Evolutionary conservation across 2,888 invertebrate species (phyloP), one percentile per base, ranked within the genome.

Genomic region (Rhagophthalmus giganteus): DNA sequence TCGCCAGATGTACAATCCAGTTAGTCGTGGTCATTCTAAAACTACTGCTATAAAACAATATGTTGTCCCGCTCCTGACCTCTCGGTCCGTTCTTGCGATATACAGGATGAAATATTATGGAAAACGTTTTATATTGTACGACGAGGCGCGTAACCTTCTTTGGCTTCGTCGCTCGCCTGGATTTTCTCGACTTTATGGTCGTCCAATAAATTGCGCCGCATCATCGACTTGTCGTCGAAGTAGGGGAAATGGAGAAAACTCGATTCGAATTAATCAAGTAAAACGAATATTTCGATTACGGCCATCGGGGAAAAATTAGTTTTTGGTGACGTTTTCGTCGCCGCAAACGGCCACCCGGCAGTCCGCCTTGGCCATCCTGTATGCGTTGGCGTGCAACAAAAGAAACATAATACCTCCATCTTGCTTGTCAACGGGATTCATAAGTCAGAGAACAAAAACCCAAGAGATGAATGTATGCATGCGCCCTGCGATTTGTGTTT

Each of bases 401-500:
- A 45, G n/a, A 39, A 54, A 54, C 41, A 44, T 44, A 54, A 54
- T 49, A 45, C 54, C 49, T 44, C 47, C 51, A 52, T 52, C 54
- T 40, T 42, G 55, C 38, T 51, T 55, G 55, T 55, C 55, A 55
- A 55, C 55, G 25, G 51, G 58, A 68, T 69, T 69, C 71, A 71
- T 72, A 71, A 71, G 70, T 72, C 70, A 71, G 66, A 57, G 55
- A 61, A 63, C 53, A 72, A 70, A 72, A 71, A 66, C 65, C 39
- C 3, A 51, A 35, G 68, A 69, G 71, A 71, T 71, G 72, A 72
- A 72, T 72, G 70, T 67, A 65, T 69, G 68, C 69, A 68, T 68
- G 70, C 66, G 71, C 61, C 62, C 65, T 64, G 63, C 70, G 70
- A 73, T 73, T 73, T 73, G 72, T 73, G 72, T 72, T 73, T 73